These are phyloP conservation scores for Apamea epomidion DNA, from an alignment of 2,888 invertebrate genomes.

Conservation along the genomic window DNA sequence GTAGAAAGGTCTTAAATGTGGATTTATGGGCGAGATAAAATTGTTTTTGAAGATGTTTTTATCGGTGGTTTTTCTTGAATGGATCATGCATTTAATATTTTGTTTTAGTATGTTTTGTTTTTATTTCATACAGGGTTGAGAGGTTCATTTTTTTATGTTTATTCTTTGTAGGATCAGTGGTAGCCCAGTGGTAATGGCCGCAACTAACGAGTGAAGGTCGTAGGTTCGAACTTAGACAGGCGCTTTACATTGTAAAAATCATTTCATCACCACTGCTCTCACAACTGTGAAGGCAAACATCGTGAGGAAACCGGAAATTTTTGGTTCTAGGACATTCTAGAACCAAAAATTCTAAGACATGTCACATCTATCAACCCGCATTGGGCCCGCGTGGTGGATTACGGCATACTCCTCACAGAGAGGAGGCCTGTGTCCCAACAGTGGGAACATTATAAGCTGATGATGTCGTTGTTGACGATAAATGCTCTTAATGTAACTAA, in stretches of 20 bases:
- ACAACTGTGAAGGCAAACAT: background rate
- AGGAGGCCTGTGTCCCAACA: background rate
- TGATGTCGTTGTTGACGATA: background rate
- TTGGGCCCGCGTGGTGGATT: too few relatives aligned
- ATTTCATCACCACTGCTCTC: background rate
- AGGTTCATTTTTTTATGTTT: background rate
- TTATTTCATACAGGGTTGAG: background rate
- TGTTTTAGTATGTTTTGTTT: conserved; percentile 4
- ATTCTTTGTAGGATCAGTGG: background rate
- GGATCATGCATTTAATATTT: conserved; percentile 19
- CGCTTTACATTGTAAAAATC: background rate
- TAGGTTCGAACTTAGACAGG: background rate
- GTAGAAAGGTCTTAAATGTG: conserved; percentile 62
- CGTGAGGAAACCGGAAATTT: background rate
- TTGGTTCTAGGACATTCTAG: background rate
- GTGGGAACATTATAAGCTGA: background rate
- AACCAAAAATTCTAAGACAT: background rate
- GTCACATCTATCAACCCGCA: background rate
- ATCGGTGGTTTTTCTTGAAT: conserved; percentile 27
- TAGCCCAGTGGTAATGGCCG: too few relatives aligned
- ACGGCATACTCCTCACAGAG: background rate
- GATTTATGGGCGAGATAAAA: conserved; percentile 54
- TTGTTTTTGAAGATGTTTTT: conserved; percentile 63
- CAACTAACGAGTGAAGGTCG: too few relatives aligned
- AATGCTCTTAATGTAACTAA: background rate